These are phyloP conservation scores for Clunio marinus DNA, from an alignment of 2,888 invertebrate genomes.

Conservation along the genomic window DNA sequence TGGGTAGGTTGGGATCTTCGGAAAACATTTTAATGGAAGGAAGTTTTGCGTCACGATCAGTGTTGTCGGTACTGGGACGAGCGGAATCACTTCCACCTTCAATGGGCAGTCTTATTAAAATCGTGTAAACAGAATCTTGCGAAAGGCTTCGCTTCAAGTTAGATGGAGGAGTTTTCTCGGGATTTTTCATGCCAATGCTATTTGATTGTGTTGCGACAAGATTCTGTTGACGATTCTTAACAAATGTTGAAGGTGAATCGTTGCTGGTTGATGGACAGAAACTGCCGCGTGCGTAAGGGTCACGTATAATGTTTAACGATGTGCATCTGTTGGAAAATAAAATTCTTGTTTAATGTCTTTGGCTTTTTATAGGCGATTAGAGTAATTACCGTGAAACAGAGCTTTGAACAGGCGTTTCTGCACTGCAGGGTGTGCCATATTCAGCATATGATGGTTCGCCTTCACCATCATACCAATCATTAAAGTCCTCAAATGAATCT, in stretches of 20 bases:
- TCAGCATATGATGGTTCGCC: constrained; percentile 75
- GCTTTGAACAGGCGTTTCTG: constrained; percentile 82
- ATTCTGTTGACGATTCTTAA: constrained; percentile 51
- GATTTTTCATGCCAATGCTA: constrained; percentile 54
- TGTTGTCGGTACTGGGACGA: constrained; percentile 45
- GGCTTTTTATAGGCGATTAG: constrained; percentile 13
- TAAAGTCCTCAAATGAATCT: constrained; percentile 74
- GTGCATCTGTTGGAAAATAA: constrained; percentile 62
- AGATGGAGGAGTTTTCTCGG: constrained; percentile 61
- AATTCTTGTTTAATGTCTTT: not conserved
- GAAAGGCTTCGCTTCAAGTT: constrained; percentile 58
- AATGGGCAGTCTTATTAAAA: constrained; percentile 80
- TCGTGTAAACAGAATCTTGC: constrained; percentile 83
- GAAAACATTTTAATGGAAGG: constrained; percentile 88
- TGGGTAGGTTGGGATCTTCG: constrained; percentile 53
- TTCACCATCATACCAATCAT: constrained; percentile 53
- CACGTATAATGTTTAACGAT: constrained; percentile 76
- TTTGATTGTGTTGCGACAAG: constrained; percentile 51
- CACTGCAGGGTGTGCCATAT: constrained; percentile 61
- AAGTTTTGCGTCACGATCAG: constrained; percentile 56
- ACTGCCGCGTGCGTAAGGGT: constrained; percentile 58
- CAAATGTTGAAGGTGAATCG: constrained; percentile 50
- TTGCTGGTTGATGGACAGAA: constrained; percentile 46
- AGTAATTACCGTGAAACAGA: constrained; percentile 68
- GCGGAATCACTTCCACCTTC: constrained; percentile 47